Conservation (phyloP, 2,888 invertebrate species). For the Pristionchus maxplancki region DNA sequence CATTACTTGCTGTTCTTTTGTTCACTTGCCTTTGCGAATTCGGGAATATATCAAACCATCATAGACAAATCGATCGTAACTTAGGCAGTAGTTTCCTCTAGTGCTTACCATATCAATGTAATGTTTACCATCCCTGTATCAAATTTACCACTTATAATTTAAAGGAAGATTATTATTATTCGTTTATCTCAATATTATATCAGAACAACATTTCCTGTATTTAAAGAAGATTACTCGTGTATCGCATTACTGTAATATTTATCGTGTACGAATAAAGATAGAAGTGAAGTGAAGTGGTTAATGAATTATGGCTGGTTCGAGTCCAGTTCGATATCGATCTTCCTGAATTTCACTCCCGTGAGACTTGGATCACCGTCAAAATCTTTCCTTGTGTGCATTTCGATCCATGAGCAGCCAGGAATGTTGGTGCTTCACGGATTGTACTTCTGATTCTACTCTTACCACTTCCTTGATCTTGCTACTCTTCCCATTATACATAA, state of each 20-base stretch:
- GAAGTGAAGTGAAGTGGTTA: background rate
- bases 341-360: no score
- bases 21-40: background rate
- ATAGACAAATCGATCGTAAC: background rate
- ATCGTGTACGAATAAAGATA: background rate
- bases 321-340: conserved; percentile 29
- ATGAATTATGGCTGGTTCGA: background rate
- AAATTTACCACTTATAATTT: background rate
- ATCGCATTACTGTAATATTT: background rate
- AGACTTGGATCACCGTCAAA: no score
- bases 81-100: background rate
- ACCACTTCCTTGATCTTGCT: no score
- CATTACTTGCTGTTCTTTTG: background rate
- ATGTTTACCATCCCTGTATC: background rate
- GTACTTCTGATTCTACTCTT: no score
- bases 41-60: background rate
- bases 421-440: no score
- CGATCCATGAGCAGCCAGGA: no score
- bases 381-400: no score
- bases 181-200: no score
- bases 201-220: background rate
- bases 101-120: background rate
- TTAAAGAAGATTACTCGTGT: background rate
- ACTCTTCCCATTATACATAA: no score
- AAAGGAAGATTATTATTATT: background rate